Evolutionary conservation across 2,797 vertebrate genomes (phyloP), one percentile per base, ranked within the genome.

Genomic region (Scarus forsteni): DNA sequence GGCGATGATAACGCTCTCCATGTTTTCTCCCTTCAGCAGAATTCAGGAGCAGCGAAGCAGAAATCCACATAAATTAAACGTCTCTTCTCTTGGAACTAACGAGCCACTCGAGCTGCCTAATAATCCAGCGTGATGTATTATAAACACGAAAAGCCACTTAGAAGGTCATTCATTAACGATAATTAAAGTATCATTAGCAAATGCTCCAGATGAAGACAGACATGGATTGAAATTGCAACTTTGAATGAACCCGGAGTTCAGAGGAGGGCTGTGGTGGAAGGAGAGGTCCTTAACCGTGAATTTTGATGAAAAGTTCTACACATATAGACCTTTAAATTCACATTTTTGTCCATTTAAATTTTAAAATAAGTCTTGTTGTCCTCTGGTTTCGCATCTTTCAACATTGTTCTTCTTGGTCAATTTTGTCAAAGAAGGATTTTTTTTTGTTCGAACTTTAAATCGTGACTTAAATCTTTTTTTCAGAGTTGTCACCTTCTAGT

Each of bases 81-180:
- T 45, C 52, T 77, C 71, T 59, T 71, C 70, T 59, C 27, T 66
- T 66, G 66, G 70, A 85, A 65, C 66, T 70, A 80, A 74, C 66
- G 52, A 70, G 50, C 56, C 59, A 65, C 66, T 81, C 19, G 36
- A 66, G 62, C 62, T 39, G 65, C 65, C 61, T 77, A 61, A 82
- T 71, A 74, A 78, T 38, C 40, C 51, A 0, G 42, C 0, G 10
- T 72, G 60, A 78, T 68, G 5, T 55, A 83, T 77, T 53, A 58
- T 50, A 78, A 80, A 80, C 70, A 79, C 59, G 48, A 44, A 46
- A 5, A 4, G 59, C 53, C 45, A 48, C 42, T 78, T 65, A 81
- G 63, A 40, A 44, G 36, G 19, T 16, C 46, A 27, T 73, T 82
- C 18, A 77, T 80, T 80, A 50, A 3, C 5, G 45, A 46, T 52